A percentile compares a stretch with the other conserved stretches of the same genome.
These are phyloP conservation scores for Eulemur rubriventer DNA, from an alignment of 2,797 vertebrate species.

Conservation along the genomic window DNA sequence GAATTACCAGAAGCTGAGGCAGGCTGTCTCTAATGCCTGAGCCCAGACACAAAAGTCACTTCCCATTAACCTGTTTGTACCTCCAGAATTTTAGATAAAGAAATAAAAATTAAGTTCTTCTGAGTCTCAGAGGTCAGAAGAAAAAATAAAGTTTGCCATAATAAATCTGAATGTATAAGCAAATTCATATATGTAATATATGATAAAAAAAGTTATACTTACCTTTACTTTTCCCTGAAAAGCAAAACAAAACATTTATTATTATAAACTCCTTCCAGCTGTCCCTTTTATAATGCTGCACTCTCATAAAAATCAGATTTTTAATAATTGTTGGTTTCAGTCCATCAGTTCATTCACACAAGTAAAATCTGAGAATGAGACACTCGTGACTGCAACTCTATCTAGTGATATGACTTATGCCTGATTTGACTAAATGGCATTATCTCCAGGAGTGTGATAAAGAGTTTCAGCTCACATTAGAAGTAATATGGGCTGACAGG, in stretches of 20 bases:
- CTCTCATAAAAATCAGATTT: background rate
- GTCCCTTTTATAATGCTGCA: background rate
- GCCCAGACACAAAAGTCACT: background rate
- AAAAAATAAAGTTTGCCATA: background rate
- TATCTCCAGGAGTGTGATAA: background rate
- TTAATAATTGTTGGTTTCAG: background rate
- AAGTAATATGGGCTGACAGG: background rate
- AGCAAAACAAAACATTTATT: slow-evolving; percentile 66
- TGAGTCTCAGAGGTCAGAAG: background rate
- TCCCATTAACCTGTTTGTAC: background rate
- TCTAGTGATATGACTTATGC: background rate
- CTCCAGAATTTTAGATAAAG: slow-evolving; percentile 11
- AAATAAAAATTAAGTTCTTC: slow-evolving; percentile 28
- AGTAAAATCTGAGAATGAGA: background rate
- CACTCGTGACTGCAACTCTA: background rate
- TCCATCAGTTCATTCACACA: background rate
- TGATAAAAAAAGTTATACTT: slow-evolving; percentile 60
- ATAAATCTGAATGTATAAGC: background rate
- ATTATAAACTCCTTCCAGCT: slow-evolving; percentile 38
- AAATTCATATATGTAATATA: background rate
- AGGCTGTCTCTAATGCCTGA: background rate
- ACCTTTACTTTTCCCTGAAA: slow-evolving; percentile 87
- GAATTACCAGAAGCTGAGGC: background rate
- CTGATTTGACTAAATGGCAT: background rate
- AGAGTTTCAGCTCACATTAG: background rate